phyloP scores from a whole-genome alignment of 2,888 invertebrate genomes.

The Hirtodrosophila confusa region DNA sequence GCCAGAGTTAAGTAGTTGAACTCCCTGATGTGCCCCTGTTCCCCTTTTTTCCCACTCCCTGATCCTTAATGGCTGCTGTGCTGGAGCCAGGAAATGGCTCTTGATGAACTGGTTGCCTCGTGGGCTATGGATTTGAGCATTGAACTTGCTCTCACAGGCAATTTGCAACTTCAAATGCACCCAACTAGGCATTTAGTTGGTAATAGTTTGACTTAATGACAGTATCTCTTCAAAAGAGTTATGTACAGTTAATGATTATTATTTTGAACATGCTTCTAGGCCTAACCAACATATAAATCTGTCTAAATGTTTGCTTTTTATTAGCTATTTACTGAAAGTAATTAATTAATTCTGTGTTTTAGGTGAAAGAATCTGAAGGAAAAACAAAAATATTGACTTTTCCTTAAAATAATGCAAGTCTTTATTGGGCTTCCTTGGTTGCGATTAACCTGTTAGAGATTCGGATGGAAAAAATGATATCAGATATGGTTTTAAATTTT shows the following conservation, averaged over 20 bases:
- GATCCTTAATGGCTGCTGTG: conserved; percentile 60
- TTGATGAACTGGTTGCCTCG: conserved; percentile 40
- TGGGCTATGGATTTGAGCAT: conserved; percentile 42
- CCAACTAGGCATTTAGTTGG: conserved; percentile 41
- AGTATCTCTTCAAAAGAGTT: conserved; percentile 7
- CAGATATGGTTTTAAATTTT: too few species aligned
- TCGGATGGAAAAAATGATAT: too few species aligned
- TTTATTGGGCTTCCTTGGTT: too few species aligned
- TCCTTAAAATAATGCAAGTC: too few species aligned
- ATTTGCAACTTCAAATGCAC: conserved; percentile 43
- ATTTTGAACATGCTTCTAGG: conserved; percentile 5
- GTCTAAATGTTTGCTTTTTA: not conserved
- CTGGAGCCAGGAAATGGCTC: conserved; percentile 34
- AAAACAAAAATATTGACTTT: too few species aligned
- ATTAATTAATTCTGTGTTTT: too few species aligned
- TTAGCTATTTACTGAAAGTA: not conserved
- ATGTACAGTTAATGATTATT: conserved; percentile 18
- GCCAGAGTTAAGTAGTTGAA: conserved; percentile 43
- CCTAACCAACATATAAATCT: not conserved
- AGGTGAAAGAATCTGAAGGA: too few species aligned
- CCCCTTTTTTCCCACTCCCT: not conserved
- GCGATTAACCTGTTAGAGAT: too few species aligned
- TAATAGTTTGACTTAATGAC: conserved; percentile 53
- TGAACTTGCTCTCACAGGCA: conserved; percentile 35
- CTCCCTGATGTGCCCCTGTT: not conserved